These are phyloP conservation scores for Mirounga angustirostris DNA, from an alignment of 2,113 vertebrate genomes.

Conservation along the genomic window DNA sequence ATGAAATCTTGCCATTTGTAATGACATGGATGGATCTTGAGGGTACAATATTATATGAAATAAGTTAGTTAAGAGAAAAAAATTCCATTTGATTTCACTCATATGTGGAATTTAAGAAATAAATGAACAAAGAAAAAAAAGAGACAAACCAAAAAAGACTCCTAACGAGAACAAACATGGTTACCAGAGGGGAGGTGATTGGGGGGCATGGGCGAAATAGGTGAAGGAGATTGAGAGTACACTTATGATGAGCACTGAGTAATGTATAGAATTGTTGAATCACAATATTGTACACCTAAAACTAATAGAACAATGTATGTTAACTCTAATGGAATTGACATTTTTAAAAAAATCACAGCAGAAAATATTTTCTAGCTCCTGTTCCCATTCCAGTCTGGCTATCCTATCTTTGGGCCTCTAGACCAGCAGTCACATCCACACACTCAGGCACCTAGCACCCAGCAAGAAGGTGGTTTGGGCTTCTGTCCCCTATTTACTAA, in stretches of 20 bases:
- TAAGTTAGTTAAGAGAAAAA: background rate
- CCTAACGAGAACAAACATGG: background rate
- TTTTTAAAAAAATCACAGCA: background rate
- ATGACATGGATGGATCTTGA: background rate
- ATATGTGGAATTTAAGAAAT: background rate
- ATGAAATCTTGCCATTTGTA: background rate
- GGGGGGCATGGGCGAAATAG: background rate
- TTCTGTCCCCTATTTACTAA: background rate
- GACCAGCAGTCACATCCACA: background rate
- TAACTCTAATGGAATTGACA: background rate
- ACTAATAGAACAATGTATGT: background rate
- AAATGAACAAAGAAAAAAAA: background rate
- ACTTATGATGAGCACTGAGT: background rate
- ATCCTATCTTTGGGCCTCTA: background rate
- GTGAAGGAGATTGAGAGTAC: background rate
- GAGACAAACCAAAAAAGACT: background rate
- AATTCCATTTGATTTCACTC: background rate
- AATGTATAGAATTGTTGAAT: background rate
- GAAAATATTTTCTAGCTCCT: background rate
- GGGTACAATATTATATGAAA: background rate
- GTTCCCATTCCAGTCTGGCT: background rate
- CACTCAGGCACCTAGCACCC: background rate
- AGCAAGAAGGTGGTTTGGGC: background rate
- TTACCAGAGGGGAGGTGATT: background rate
- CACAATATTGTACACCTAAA: background rate